Conservation (phyloP, 2,888 invertebrate genomes). For the Eristalis tenax region DNA sequence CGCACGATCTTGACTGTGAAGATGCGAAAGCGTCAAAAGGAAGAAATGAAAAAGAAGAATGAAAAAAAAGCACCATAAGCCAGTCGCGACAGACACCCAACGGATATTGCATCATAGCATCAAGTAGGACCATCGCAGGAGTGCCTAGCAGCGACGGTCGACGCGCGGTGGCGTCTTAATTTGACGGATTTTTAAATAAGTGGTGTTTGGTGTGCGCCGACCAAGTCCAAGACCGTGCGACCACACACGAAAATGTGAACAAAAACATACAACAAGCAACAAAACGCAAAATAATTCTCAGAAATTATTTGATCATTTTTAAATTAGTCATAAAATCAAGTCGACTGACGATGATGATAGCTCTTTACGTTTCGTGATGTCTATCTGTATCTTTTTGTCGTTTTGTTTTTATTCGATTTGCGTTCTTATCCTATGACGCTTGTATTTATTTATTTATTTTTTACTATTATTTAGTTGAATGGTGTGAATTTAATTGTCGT, state of each 20-base stretch:
- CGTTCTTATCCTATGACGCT: neutral
- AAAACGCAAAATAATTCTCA: constrained; percentile 36
- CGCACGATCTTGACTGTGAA: constrained; percentile 41
- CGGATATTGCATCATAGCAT: constrained; percentile 60
- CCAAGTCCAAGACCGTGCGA: constrained; percentile 12
- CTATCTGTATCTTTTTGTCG: neutral
- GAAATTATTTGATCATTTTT: constrained; percentile 65
- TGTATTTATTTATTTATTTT: neutral
- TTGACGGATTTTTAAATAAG: constrained; percentile 56
- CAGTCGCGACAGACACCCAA: constrained; percentile 43
- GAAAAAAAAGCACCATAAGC: neutral
- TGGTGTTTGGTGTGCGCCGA: neutral
- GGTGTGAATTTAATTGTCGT: neutral
- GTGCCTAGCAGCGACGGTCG: constrained; percentile 15
- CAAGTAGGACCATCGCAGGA: constrained; percentile 12
- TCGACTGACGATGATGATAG: constrained; percentile 16
- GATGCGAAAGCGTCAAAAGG: neutral
- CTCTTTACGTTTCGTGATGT: constrained; percentile 1
- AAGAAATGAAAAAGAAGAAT: neutral
- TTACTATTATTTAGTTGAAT: neutral
- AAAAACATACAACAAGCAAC: neutral
- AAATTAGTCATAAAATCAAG: constrained; percentile 63
- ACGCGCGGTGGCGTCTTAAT: constrained; percentile 31
- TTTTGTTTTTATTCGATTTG: constrained; percentile 6
- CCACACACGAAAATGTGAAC: constrained; percentile 35